These are phyloP conservation scores for Sprattus sprattus DNA, from an alignment of 2,113 vertebrate genomes.

Conservation along the genomic window DNA sequence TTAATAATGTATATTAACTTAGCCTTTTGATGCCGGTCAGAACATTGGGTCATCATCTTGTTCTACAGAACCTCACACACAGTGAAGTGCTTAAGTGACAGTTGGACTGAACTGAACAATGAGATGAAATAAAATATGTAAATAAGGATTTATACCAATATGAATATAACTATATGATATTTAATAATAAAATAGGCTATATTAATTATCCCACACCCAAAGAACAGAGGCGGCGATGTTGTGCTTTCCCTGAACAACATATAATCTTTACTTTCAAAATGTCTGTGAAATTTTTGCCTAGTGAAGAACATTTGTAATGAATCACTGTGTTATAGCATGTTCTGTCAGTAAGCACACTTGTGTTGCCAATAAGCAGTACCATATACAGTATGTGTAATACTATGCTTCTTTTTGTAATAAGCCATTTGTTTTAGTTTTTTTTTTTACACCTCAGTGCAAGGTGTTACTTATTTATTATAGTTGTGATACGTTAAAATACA, in stretches of 20 bases:
- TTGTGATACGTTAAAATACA: background rate
- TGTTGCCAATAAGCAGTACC: background rate
- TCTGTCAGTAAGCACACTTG: background rate
- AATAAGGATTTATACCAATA: too few relatives aligned
- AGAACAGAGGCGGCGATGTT: too few relatives aligned
- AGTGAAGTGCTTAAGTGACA: background rate
- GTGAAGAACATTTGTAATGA: background rate
- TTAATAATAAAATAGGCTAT: background rate
- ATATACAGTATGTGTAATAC: background rate
- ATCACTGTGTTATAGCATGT: background rate
- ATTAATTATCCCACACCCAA: too few relatives aligned
- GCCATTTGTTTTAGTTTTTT: background rate
- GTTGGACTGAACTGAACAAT: background rate
- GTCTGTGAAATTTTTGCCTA: background rate
- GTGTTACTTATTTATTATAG: background rate
- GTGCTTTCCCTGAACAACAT: too few relatives aligned
- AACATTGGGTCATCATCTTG: constrained; percentile 45
- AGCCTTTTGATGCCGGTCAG: constrained; percentile 38
- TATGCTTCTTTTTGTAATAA: background rate
- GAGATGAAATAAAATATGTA: background rate
- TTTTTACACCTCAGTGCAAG: background rate
- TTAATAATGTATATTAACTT: background rate
- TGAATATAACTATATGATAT: too few relatives aligned
- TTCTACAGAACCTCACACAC: background rate
- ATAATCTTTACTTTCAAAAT: too few relatives aligned